Conservation (phyloP, 2,888 invertebrate genomes). For the Tenthredo scrophulariae region DNA sequence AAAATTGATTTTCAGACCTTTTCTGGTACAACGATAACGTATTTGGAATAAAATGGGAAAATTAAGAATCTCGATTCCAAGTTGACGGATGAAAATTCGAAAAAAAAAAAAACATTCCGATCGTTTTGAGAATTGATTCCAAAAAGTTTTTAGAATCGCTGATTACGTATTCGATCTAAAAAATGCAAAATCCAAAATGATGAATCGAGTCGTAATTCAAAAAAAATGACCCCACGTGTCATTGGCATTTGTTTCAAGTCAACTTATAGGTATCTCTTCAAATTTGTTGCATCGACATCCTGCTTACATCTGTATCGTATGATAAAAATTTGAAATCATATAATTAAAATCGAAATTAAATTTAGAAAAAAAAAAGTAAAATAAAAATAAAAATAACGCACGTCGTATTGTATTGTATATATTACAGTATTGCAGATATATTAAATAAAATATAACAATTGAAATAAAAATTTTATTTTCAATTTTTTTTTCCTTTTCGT, state of each 20-base stretch:
- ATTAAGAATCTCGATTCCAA: not conserved
- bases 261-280: not conserved
- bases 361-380: not conserved
- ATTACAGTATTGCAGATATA: conserved; percentile 21
- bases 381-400: not conserved
- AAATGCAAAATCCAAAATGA: not conserved
- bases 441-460: conserved; percentile 14
- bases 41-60: not conserved
- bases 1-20: not conserved
- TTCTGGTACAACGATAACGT: not conserved
- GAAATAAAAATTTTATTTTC: conserved; percentile 45
- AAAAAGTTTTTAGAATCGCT: not conserved
- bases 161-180: not conserved
- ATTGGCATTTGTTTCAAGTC: not conserved
- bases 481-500: not conserved
- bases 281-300: too few relatives aligned
- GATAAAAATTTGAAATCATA: not conserved
- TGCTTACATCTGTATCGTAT: too few relatives aligned
- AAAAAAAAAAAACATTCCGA: not conserved
- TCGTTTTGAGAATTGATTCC: not conserved
- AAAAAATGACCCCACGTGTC: not conserved
- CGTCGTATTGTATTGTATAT: not conserved
- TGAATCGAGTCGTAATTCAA: not conserved
- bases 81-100: not conserved
- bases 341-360: not conserved